Evolutionary conservation across 1,140 invertebrate species (phyloP).

Genomic region (Ruditapes philippinarum): DNA sequence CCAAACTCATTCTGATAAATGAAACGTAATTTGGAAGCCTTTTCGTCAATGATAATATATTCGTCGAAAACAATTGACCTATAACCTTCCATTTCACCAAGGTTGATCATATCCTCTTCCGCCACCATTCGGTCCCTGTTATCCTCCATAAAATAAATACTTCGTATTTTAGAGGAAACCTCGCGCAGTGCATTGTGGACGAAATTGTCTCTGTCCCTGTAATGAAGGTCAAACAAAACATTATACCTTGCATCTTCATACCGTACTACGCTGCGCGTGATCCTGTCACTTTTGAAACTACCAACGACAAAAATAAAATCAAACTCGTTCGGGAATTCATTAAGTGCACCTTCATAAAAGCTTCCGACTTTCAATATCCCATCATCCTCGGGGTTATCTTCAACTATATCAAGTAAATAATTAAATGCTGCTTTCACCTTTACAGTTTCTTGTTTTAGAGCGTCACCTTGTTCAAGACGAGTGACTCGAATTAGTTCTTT

Average conservation of each 20-base stretch:
- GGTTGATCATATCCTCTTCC: neutral
- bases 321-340: conserved; percentile 13
- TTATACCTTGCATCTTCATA: conserved; percentile 17
- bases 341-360: conserved; percentile 24
- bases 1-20: conserved; percentile 28
- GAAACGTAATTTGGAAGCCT: conserved; percentile 24
- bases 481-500: neutral
- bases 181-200: neutral
- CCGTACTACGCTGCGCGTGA: neutral
- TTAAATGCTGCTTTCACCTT: conserved; percentile 2
- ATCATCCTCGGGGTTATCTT: neutral
- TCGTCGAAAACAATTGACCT: conserved; percentile 15
- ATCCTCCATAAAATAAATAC: conserved; percentile 29
- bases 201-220: conserved; percentile 6
- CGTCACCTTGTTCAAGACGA: neutral
- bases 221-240: neutral
- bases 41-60: conserved; percentile 33
- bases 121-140: neutral
- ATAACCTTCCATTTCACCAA: neutral
- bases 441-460: neutral
- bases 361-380: conserved; percentile 8
- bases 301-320: conserved; percentile 33
- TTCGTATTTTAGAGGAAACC: neutral
- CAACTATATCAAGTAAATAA: neutral
- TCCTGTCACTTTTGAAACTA: neutral